Evolutionary conservation across 37 sponge, comb jelly and placozoan species (phyloP), one percentile per base, ranked within the genome.

Genomic region (Lycopodina hypogea): DNA sequence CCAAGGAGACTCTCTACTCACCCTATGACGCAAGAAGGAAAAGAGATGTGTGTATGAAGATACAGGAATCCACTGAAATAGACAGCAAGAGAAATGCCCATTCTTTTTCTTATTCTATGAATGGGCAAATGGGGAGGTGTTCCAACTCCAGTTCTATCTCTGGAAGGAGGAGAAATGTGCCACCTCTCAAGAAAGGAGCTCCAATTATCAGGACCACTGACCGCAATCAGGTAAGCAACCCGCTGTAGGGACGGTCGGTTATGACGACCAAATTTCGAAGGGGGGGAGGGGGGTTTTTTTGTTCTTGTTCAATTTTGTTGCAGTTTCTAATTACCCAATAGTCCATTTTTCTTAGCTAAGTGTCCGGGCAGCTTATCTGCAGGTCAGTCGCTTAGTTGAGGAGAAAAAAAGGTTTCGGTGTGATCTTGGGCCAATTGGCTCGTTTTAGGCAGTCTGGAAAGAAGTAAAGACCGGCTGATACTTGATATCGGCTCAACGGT

Each of bases 61-160:
- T 40, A 7, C 30, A 51, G 3, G 3, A 19, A 14, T 55, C 56
- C 1, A 6, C 61, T 11, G 24, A 22, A 11, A 32, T 28, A 17
- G 61, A 21, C 23, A 38, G 15, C 60, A 57, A 35, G 38, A 41
- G 82, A 41, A 84, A 84, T 76, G 84, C 84, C 26, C 84, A 84
- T 29, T 84, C 84, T 3, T 84, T 67, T 50, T 84, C 84, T 3
- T 84, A 75, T 50, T 84, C 84, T 11, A 53, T 84, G 70, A 84
- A 84, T 40, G 71, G 61, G 14, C 70, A 48, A 9, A 14, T 45
- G 28, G 24, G 26, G 28, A 39, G 84, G 60, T 68, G 40, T 39
- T 76, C 84, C 32, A 76, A 38, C 23, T 74, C 83, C 56, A 81
- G 82, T 18, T 63, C 72, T 42, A 64, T 52, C 7, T 81, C 82